Percentiles rank a stretch among this genome's conserved stretches.
Evolutionary conservation across 2,797 vertebrate genomes (phyloP).

Genomic region (Synanceia verrucosa): DNA sequence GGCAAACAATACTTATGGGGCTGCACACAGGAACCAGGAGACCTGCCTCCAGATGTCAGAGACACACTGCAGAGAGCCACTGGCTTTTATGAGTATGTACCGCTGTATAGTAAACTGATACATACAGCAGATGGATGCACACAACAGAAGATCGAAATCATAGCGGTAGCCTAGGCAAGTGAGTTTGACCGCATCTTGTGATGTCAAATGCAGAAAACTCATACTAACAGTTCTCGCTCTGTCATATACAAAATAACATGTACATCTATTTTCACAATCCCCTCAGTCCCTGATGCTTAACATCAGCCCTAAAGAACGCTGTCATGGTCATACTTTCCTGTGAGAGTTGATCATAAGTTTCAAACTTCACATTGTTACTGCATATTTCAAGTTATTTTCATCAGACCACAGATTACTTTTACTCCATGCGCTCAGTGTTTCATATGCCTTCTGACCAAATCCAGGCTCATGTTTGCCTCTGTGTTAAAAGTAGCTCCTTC

Average conservation of each 20-base stretch:
- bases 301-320: background rate
- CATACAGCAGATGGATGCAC: background rate
- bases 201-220: background rate
- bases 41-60: constrained; percentile 87
- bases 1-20: constrained; percentile 95
- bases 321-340: background rate
- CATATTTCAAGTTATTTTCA: constrained; percentile 16
- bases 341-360: background rate
- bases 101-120: background rate
- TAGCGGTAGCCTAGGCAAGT: background rate
- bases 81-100: constrained; percentile 93
- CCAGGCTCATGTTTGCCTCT: background rate
- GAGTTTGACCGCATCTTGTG: background rate
- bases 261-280: background rate
- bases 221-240: background rate
- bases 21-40: constrained; percentile 88
- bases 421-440: background rate
- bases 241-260: background rate
- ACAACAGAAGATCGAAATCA: background rate
- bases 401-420: background rate
- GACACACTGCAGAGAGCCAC: constrained; percentile 92
- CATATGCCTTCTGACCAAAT: background rate
- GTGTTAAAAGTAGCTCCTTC: background rate
- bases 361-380: background rate
- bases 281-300: background rate